Evolutionary conservation across 53 echinoderm and acorn worm genomes (phyloP).

Genomic region (Zoroaster sp.): DNA sequence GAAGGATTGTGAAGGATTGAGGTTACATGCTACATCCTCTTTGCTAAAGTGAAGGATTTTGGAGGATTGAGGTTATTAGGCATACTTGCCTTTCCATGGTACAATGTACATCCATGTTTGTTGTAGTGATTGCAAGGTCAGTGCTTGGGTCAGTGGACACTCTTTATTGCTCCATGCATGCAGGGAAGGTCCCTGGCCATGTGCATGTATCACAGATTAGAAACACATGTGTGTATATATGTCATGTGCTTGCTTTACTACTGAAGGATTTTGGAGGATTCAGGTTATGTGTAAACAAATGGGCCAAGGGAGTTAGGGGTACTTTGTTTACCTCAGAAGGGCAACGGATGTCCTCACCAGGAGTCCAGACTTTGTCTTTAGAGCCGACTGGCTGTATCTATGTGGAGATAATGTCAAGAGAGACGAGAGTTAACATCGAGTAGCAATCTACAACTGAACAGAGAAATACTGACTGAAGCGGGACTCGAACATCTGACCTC

Average conservation of each 20-base stretch:
- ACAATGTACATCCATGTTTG: too few relatives aligned
- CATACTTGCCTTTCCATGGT: too few relatives aligned
- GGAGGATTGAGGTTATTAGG: too few relatives aligned
- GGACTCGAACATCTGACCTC: not conserved
- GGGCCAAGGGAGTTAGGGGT: not conserved
- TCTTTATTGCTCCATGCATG: too few relatives aligned
- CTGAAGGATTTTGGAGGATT: not conserved
- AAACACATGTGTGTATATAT: too few relatives aligned
- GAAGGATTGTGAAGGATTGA: too few relatives aligned
- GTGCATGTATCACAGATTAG: too few relatives aligned
- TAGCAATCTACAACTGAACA: not conserved
- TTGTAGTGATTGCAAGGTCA: too few relatives aligned
- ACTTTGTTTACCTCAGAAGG: slow-evolving; percentile 32
- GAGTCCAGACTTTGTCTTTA: slow-evolving; percentile 31
- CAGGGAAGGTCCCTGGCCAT: too few relatives aligned
- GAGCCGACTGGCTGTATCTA: slow-evolving; percentile 61
- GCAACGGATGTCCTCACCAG: slow-evolving; percentile 33
- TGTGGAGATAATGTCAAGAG: not conserved
- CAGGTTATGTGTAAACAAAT: not conserved
- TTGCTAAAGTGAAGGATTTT: too few relatives aligned
- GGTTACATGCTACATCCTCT: too few relatives aligned
- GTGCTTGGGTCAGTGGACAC: not conserved
- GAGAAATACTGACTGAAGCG: not conserved
- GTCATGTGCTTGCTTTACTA: too few relatives aligned
- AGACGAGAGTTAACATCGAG: not conserved